Conservation (phyloP, 2,113 vertebrate genomes). For the Scytalopus superciliaris region DNA sequence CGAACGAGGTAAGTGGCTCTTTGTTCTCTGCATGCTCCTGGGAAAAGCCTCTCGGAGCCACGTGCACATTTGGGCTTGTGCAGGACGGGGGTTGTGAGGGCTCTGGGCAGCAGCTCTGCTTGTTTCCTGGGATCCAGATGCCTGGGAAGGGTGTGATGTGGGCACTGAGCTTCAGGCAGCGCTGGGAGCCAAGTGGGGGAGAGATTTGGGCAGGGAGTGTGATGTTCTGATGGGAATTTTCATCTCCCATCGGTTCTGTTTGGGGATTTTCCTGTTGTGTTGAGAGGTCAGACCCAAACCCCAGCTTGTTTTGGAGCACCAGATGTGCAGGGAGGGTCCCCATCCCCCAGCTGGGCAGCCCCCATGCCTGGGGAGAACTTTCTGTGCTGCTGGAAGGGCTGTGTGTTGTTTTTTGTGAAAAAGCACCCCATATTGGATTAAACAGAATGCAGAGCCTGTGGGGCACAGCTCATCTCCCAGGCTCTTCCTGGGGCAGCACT, state of each 20-base stretch:
- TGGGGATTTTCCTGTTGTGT: neutral
- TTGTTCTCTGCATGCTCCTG: neutral
- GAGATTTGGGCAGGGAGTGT: neutral
- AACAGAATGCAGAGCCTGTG: no score
- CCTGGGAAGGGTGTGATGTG: neutral
- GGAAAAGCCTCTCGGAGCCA: accelerated
- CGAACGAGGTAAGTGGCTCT: slow-evolving; percentile 90
- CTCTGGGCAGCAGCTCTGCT: neutral
- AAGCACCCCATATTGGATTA: no score
- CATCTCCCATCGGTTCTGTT: neutral
- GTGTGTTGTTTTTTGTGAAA: no score
- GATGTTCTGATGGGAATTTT: accelerated
- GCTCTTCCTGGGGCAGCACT: no score
- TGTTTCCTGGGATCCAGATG: neutral
- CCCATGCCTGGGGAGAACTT: no score
- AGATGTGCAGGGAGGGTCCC: accelerated
- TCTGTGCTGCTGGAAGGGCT: no score
- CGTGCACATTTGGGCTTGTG: accelerated
- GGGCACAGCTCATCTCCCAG: no score
- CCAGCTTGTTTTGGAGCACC: neutral
- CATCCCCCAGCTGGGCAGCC: no score
- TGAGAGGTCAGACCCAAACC: neutral
- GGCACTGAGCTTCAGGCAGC: accelerated
- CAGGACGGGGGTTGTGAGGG: neutral
- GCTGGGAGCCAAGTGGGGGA: neutral